phyloP scores from a whole-genome alignment of 1,140 invertebrate species.

The Pachyrhynchus sulphureomaculatus region DNA sequence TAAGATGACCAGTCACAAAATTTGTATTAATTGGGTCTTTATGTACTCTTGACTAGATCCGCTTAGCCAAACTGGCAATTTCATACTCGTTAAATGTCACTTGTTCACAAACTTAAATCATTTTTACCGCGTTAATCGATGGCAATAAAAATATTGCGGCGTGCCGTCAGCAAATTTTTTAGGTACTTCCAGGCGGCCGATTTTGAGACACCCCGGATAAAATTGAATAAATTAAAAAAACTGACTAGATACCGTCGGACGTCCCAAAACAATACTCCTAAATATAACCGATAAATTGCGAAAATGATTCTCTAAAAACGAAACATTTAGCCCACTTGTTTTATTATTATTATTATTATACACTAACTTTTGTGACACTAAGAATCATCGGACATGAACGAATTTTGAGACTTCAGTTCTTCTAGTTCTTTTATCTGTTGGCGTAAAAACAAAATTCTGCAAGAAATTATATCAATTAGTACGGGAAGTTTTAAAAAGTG shows the following conservation, averaged over 20 bases:
- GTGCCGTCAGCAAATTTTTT: background rate
- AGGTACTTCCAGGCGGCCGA: too few relatives aligned
- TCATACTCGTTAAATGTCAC: too few relatives aligned
- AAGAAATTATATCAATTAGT: conserved; percentile 39
- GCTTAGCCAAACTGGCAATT: too few relatives aligned
- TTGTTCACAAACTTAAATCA: too few relatives aligned
- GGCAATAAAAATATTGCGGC: too few relatives aligned
- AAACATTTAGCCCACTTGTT: conserved; percentile 26
- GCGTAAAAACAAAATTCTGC: conserved; percentile 85
- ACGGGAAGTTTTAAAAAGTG: background rate
- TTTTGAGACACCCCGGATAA: too few relatives aligned
- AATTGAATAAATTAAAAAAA: too few relatives aligned
- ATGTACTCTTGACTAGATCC: too few relatives aligned
- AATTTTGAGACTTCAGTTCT: conserved; percentile 90
- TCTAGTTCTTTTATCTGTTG: conserved; percentile 87
- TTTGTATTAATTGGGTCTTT: too few relatives aligned
- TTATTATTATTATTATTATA: conserved; percentile 36
- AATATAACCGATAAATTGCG: conserved; percentile 3
- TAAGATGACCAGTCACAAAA: too few relatives aligned
- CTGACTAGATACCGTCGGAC: conserved; percentile 1
- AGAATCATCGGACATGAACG: conserved; percentile 78
- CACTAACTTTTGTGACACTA: conserved; percentile 48
- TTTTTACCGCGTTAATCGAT: too few relatives aligned
- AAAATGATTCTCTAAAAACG: conserved; percentile 26
- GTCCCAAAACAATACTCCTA: conserved; percentile 9